Base-by-base conservation (phyloP, 2,797 vertebrate species). In the Pterois miles region DNA sequence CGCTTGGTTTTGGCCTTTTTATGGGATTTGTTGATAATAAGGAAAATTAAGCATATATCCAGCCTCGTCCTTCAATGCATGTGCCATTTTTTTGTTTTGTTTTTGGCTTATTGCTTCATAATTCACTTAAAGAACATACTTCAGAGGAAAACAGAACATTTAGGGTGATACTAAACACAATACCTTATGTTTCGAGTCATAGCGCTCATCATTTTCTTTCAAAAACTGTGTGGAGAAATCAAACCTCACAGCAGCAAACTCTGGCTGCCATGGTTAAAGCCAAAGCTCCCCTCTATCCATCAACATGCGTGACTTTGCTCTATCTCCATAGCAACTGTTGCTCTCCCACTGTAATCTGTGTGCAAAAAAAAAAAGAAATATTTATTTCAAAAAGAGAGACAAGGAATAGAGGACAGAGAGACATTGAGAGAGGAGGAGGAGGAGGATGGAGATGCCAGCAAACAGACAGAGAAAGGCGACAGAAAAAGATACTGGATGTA, bases 321-420 rank as follows among this genome's bases (percentile, higher is more conserved):
- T 66, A 94, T 94, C 92, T 84, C 95, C 94, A 95, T 95, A 93
- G 94, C 94, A 95, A 95, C 94, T 91, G 92, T 94, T 94, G 90
- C 92, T 91, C 90, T 88, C 68, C 56, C 74, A 79, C 81, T 90
- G 74, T 92, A 91, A 93, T 90, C 88, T 88, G 78, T 83, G 82
- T 76, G 76, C 85, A 65, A 29, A 83, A 82, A 64, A 48, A 62
- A 8, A 79, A 88, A n/a, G n/a, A 91, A 86, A 46, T 27, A 87
- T 72, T 87, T 12, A 74, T 89, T 91, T 93, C 33, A 81, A 66
- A 85, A 82, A 65, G 60, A 86, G 50, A 87, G 63, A 79, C 71
- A 60, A 66, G 81, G 16, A 84, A 74, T 5, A 40, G 71, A 76
- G 65, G 76, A 82, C 69, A 59, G 59, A 65, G 58, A 84, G 65